A percentile compares a stretch with the other conserved stretches of the same genome.
Evolutionary conservation across 1,140 invertebrate genomes (phyloP).

Genomic region (Tribolium madens): DNA sequence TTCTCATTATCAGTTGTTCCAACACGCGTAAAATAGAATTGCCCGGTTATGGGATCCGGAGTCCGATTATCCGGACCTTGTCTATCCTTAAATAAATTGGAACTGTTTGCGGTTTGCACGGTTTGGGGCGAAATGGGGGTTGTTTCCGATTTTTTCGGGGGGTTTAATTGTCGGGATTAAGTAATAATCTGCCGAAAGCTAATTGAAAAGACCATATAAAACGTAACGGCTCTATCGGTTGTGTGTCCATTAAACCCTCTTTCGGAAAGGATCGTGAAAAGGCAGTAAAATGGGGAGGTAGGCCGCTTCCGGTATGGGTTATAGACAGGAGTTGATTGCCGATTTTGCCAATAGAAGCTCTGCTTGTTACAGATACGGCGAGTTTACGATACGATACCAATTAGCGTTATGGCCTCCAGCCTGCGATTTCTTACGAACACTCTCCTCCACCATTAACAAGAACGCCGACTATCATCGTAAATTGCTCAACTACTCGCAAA

Average conservation of each 20-base stretch:
- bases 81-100: slow-evolving; percentile 52
- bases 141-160: neutral
- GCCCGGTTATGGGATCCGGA: slow-evolving; percentile 37
- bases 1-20: slow-evolving; percentile 53
- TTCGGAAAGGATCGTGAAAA: slow-evolving; percentile 44
- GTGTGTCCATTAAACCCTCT: slow-evolving; percentile 44
- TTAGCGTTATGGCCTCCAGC: slow-evolving; percentile 48
- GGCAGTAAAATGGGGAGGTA: slow-evolving; percentile 38
- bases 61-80: slow-evolving; percentile 45
- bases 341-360: slow-evolving; percentile 49
- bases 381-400: slow-evolving; percentile 52
- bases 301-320: slow-evolving; percentile 40
- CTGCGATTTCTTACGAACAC: slow-evolving; percentile 46
- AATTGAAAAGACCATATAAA: slow-evolving; percentile 43
- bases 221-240: slow-evolving; percentile 30
- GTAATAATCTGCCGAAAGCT: slow-evolving; percentile 37
- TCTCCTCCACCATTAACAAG: slow-evolving; percentile 35
- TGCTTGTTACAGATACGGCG: slow-evolving; percentile 48
- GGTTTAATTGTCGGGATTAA: slow-evolving; percentile 28
- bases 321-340: slow-evolving; percentile 51
- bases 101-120: slow-evolving; percentile 47
- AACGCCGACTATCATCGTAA: slow-evolving; percentile 40
- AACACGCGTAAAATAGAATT: slow-evolving; percentile 48
- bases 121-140: neutral
- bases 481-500: slow-evolving; percentile 35